Conservation (phyloP, 30 jellyfish, hydroid and myxozoan species). For the Aurelia coerulea region DNA sequence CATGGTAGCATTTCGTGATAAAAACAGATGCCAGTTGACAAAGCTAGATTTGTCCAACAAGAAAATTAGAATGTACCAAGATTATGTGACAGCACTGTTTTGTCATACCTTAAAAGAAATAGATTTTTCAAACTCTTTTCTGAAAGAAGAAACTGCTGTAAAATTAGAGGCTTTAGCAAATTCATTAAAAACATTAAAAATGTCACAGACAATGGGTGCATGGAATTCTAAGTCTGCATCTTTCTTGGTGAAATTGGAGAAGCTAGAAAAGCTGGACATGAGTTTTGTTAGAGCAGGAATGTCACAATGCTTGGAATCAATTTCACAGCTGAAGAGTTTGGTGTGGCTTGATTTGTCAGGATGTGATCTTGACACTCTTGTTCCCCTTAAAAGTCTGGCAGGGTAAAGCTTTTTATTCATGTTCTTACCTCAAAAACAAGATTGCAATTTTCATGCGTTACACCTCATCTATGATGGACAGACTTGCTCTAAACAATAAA, state of each 20-base stretch:
- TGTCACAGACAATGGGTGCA: conserved; percentile 62
- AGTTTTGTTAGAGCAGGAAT: background rate
- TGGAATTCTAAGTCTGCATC: conserved; percentile 11
- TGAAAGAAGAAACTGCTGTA: conserved; percentile 19
- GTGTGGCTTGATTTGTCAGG: conserved; percentile 72
- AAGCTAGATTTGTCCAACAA: conserved; percentile 48
- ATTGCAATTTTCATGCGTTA: too few species aligned
- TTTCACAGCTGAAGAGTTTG: conserved; percentile 34
- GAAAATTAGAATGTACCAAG: conserved; percentile 30
- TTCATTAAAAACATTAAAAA: conserved; percentile 33
- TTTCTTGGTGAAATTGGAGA: conserved; percentile 1
- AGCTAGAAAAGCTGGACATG: conserved; percentile 32
- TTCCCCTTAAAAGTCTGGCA: conserved; percentile 15
- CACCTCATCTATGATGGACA: too few species aligned
- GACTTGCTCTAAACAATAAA: too few species aligned
- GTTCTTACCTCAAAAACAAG: background rate
- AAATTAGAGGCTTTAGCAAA: conserved; percentile 30
- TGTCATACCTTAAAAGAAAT: conserved; percentile 53
- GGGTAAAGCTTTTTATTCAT: background rate
- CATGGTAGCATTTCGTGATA: conserved; percentile 47
- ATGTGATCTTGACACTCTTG: conserved; percentile 2
- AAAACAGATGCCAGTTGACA: conserved; percentile 49
- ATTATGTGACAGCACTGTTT: conserved; percentile 37
- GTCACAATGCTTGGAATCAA: conserved; percentile 28
- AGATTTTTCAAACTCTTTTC: conserved; percentile 29